Base-by-base conservation (phyloP, 1,140 invertebrate species). In the Bemisia tabaci region DNA sequence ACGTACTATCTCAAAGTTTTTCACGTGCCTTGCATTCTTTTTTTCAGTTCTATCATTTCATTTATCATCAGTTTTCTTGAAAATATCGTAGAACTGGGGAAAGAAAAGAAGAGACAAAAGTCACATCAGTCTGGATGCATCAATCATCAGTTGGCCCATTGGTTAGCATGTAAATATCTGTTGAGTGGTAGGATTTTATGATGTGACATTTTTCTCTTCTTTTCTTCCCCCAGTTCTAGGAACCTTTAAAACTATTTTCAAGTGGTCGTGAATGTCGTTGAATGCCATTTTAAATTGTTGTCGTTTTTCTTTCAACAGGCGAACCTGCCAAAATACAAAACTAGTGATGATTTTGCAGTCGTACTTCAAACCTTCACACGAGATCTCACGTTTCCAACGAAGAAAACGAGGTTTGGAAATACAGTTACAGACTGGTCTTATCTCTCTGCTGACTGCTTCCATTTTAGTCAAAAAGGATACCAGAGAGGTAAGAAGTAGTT, bases 371-470 rank as follows among this genome's bases (percentile, higher is more conserved):
- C 84, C 0, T 81, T 81, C 68, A 71, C 78, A 0, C 65, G 68
- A 1, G 72, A 83, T 48, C n/a, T 79, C 0, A 70, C 21, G 0
- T 71, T 82, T 22, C 81, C 80, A 17, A n/a, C 26, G 48, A 67
- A 58, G 62, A 72, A 9, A 24, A 67, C 66, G 25, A 70, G 70
- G 21, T 71, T 77, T 65, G 81, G 79, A 24, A 66, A 71, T 23
- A 62, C 66, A 11, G 17, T 68, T 0, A 73, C 77, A 0, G 87
- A 90, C 75, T 78, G 81, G 61, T 76, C 80, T 1, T 85, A 82
- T 72, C 79, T 89, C 58, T 81, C 86, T 1, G 75, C 77, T 12
- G 88, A 90, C 73, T 90, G 88, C 77, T 90, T 85, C 70, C 88
- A 90, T 71, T 79, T 85, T 1, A 87, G 84, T 72, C 83, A 87